Percentiles rank a stretch among this genome's conserved stretches.
Conservation (phyloP, 2,113 vertebrate species). For the Mastomys coucha region DNA sequence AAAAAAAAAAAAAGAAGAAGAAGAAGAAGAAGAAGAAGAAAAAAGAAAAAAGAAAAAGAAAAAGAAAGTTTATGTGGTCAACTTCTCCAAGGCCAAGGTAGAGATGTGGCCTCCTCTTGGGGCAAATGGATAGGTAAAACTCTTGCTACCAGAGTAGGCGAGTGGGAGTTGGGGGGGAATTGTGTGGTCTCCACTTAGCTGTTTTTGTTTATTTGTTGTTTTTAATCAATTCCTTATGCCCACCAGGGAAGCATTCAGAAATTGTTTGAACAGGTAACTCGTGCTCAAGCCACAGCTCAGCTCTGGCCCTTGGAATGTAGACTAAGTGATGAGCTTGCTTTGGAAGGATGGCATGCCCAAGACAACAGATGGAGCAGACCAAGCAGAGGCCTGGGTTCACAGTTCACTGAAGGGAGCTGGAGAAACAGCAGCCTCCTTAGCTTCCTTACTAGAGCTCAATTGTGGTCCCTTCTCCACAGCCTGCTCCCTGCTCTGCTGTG, state of each 20-base stretch:
- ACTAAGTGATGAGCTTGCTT: slow-evolving; percentile 92
- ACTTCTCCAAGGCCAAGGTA: background rate
- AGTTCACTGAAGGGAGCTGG: slow-evolving; percentile 90
- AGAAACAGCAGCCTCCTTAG: slow-evolving; percentile 83
- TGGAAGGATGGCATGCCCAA: slow-evolving; percentile 93
- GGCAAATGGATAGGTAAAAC: background rate
- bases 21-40: too few species aligned
- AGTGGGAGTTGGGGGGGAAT: background rate
- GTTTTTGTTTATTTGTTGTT: background rate
- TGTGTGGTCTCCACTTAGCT: background rate
- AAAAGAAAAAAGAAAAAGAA: background rate
- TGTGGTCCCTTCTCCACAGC: background rate
- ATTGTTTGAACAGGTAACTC: slow-evolving; percentile 88
- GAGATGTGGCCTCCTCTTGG: background rate
- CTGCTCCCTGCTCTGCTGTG: background rate
- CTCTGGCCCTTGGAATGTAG: slow-evolving; percentile 91
- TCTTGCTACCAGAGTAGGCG: background rate
- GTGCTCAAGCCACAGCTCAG: slow-evolving; percentile 84
- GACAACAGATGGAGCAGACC: slow-evolving; percentile 95
- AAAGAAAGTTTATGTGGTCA: background rate
- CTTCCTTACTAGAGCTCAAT: background rate
- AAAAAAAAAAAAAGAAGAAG: background rate
- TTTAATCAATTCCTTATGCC: slow-evolving; percentile 51
- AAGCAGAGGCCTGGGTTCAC: slow-evolving; percentile 89
- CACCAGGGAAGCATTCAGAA: slow-evolving; percentile 82